Conservation (phyloP, 2,888 invertebrate species). For the Lepidonotus clava region DNA sequence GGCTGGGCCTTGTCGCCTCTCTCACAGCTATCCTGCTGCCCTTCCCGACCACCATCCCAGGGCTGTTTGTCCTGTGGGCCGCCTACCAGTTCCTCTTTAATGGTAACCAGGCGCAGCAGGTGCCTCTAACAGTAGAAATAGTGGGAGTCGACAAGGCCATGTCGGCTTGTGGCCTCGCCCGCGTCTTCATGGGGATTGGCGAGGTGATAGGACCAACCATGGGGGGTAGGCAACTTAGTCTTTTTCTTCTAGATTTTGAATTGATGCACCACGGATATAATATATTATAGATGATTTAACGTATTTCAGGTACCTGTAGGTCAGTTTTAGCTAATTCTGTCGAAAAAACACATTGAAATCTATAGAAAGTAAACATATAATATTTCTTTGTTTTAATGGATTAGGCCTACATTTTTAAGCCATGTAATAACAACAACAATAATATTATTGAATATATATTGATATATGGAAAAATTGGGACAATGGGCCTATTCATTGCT, state of each 20-base stretch:
- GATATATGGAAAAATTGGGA: no score
- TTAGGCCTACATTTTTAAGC: neutral
- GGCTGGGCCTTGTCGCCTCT: neutral
- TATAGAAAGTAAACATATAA: neutral
- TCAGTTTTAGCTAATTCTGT: neutral
- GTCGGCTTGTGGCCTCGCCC: constrained; percentile 13
- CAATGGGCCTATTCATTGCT: no score
- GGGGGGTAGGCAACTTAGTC: constrained; percentile 4
- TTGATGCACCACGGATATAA: no score
- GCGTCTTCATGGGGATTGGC: constrained; percentile 38
- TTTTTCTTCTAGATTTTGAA: neutral
- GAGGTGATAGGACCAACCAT: constrained; percentile 26
- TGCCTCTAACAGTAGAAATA: neutral
- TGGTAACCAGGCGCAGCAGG: constrained; percentile 22
- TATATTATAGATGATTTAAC: no score
- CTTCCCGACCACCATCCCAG: neutral
- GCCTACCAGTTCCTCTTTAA: constrained; percentile 25
- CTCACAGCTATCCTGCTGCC: neutral
- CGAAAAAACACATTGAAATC: neutral
- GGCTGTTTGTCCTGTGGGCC: constrained; percentile 27
- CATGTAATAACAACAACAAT: neutral
- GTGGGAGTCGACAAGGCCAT: constrained; percentile 30
- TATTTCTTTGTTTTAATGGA: neutral
- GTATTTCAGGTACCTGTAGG: neutral
- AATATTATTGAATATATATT: no score